Base-by-base conservation (phyloP, 2,797 vertebrate species). In the Sebastes cheni region DNA sequence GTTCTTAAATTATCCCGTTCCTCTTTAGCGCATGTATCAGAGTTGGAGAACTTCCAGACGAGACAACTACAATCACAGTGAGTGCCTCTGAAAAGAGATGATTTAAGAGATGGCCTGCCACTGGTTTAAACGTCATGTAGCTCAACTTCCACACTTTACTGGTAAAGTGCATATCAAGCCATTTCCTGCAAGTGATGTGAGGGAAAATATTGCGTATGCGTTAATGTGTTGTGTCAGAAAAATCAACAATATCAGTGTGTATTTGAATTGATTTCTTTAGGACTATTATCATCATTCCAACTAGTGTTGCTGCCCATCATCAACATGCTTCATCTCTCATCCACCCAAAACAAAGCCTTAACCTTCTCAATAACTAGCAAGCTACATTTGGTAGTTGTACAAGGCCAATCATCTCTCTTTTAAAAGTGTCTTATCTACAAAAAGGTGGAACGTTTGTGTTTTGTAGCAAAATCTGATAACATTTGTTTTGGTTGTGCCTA, bases 21-120 rank as follows among this genome's bases (percentile, higher is more conserved):
- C 93, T 93, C 92, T 95, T 93, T 92, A 89, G 91, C 84, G 91
- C 90, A 80, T 89, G 91, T 89, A 93, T 91, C 82, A 81, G 90
- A 95, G 92, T 92, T 96, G 95, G 95, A 96, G 93, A 95, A 95
- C 88, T 94, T 96, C 95, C 95, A 95, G 94, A 92, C 84, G 84
- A 94, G 94, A 95, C 93, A 92, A 93, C 92, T 85, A 95, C 93
- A 96, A 95, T 96, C 94, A 93, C 86, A 84, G 72, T 93, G 94
- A 96, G 94, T 95, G 95, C 94, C 87, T 91, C 89, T 90, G 93
- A 91, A 91, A 81, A 84, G 72, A 84, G 86, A 52, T 92, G 94
- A 95, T 94, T 95, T 93, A 95, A 69, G 87, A 91, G 90, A 93
- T 84, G 89, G 88, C 86, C 88, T 80, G 88, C 81, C 86, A 80